A percentile compares a stretch with the other conserved stretches of the same genome.
Evolutionary conservation across 2,888 invertebrate species (phyloP).

Genomic region (Platycheirus albimanus): DNA sequence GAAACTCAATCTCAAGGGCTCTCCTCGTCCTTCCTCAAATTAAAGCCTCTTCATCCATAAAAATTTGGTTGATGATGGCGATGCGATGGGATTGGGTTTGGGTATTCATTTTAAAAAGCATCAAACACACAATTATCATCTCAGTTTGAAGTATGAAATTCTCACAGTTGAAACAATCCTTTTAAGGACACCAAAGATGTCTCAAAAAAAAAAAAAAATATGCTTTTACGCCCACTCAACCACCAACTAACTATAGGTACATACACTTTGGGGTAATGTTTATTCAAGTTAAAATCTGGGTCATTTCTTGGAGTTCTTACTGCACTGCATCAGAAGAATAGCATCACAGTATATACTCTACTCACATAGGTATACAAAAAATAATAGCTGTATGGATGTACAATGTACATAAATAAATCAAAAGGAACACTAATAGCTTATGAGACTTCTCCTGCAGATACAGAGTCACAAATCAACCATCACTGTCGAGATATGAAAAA

Average conservation of each 20-base stretch:
- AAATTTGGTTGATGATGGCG: too few relatives aligned
- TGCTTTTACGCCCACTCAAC: background rate
- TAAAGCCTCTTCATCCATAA: conserved; percentile 1
- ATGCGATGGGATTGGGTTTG: background rate
- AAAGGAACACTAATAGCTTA: conserved; percentile 61
- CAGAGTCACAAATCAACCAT: conserved; percentile 56
- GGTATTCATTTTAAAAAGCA: conserved; percentile 1
- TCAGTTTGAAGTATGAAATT: conserved; percentile 10
- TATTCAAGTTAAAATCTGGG: conserved; percentile 41
- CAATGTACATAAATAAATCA: conserved; percentile 19
- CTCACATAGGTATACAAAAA: background rate
- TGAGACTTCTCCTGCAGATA: conserved; percentile 62
- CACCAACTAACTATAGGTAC: background rate
- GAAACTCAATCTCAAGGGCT: conserved; percentile 9
- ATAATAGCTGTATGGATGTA: too few relatives aligned
- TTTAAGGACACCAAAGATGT: conserved; percentile 3
- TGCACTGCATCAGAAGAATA: conserved; percentile 15
- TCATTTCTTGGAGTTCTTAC: conserved; percentile 19
- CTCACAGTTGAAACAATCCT: conserved; percentile 11
- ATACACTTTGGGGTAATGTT: conserved; percentile 10
- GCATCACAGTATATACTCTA: background rate
- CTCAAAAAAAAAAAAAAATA: background rate
- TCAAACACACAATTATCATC: conserved; percentile 20
- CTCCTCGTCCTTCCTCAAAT: background rate
- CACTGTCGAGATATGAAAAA: conserved; percentile 15